phyloP scores from a whole-genome alignment of 2,888 invertebrate genomes.

The Drosophila falleni region DNA sequence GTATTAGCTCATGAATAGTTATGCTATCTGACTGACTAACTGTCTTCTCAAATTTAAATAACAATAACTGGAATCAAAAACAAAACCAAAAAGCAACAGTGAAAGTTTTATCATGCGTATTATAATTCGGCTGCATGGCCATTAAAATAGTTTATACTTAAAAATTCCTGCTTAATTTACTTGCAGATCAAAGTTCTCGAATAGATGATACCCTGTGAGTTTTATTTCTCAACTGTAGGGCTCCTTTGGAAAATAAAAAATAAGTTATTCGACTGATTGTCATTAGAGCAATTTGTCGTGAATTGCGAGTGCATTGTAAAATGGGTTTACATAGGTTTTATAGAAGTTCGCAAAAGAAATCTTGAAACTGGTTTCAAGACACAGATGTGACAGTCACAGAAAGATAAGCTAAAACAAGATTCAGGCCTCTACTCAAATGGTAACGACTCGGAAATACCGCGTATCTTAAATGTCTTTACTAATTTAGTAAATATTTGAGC shows the following conservation, averaged over 20 bases:
- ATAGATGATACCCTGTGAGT: constrained; percentile 26
- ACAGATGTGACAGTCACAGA: constrained; percentile 36
- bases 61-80: constrained; percentile 61
- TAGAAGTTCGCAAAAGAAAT: constrained; percentile 43
- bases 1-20: constrained; percentile 51
- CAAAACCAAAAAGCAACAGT: constrained; percentile 58
- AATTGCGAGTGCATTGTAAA: constrained; percentile 19
- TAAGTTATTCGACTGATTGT: neutral
- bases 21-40: constrained; percentile 45
- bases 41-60: constrained; percentile 58
- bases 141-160: constrained; percentile 48
- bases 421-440: neutral
- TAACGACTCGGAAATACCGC: constrained; percentile 41
- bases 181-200: neutral
- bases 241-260: neutral
- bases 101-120: constrained; percentile 65
- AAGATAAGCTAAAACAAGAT: constrained; percentile 42
- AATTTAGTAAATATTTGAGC: neutral
- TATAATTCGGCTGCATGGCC: constrained; percentile 51
- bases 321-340: constrained; percentile 17
- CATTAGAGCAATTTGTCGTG: constrained; percentile 28
- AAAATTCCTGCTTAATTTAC: constrained; percentile 32
- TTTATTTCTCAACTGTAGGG: neutral
- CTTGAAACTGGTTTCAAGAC: constrained; percentile 62
- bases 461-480: neutral